Percentiles rank a stretch among this genome's conserved stretches.
These are phyloP conservation scores for Cheiracanthium punctorium DNA, from an alignment of 2,888 invertebrate species.

Conservation along the genomic window DNA sequence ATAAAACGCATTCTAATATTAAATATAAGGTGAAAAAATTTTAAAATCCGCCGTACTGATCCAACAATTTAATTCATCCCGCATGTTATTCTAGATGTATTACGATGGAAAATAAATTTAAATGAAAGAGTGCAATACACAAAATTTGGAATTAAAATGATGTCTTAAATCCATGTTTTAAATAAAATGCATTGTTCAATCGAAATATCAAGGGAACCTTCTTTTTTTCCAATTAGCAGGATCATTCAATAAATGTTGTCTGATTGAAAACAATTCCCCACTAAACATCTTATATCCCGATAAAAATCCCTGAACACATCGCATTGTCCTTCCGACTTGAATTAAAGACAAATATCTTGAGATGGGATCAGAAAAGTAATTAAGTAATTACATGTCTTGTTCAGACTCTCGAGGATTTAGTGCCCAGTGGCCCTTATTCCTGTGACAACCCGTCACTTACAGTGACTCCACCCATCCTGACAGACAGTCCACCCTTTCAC, in stretches of 20 bases:
- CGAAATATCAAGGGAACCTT: no score
- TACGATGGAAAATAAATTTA: no score
- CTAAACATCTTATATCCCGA: background rate
- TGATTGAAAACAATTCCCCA: background rate
- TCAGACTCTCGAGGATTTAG: background rate
- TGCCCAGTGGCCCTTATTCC: constrained; percentile 9
- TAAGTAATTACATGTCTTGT: constrained; percentile 13
- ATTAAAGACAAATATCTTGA: background rate
- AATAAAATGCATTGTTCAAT: no score
- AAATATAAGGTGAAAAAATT: no score
- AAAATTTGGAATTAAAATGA: no score
- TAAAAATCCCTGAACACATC: background rate
- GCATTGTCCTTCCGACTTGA: background rate
- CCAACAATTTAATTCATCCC: no score
- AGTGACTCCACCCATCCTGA: background rate
- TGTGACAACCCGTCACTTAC: background rate
- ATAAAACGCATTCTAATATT: no score
- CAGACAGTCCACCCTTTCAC: constrained; percentile 9
- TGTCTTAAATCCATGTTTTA: no score
- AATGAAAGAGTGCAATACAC: no score
- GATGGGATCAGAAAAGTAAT: constrained; percentile 6
- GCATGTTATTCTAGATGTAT: no score
- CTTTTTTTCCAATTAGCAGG: background rate
- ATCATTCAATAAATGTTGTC: background rate
- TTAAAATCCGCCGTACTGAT: no score